Conservation (phyloP, 2,113 vertebrate genomes). For the Notiomystis cincta region DNA sequence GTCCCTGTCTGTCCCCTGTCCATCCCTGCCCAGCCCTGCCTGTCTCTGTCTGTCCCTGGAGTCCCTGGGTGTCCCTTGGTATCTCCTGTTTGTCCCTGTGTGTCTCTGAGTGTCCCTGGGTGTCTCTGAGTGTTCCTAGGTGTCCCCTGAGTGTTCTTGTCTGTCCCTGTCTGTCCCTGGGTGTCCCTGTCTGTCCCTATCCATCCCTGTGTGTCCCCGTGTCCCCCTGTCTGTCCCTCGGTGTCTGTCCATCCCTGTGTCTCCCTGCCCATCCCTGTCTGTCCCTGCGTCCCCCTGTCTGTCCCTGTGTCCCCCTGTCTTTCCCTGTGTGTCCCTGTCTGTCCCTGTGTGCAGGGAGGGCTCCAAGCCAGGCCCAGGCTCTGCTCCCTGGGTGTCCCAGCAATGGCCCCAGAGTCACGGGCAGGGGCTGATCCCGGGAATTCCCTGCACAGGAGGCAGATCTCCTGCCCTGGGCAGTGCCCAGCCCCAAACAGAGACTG, state of each 20-base stretch:
- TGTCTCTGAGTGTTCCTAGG: neutral
- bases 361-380: neutral
- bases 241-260: accelerated
- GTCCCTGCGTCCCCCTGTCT: accelerated
- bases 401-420: accelerated
- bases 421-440: neutral
- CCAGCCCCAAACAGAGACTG: neutral
- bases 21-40: neutral
- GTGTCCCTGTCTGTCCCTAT: accelerated
- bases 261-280: accelerated
- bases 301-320: no score
- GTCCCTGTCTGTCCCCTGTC: accelerated
- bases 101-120: accelerated
- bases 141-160: no score
- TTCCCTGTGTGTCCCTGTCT: neutral
- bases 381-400: neutral
- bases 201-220: no score
- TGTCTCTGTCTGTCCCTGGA: neutral
- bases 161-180: no score
- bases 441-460: neutral
- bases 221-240: accelerated
- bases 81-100: accelerated
- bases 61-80: neutral
- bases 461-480: neutral
- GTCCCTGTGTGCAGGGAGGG: neutral